Conservation (phyloP, 1,140 invertebrate genomes). For the Pseudomyrmex flavicornis region DNA sequence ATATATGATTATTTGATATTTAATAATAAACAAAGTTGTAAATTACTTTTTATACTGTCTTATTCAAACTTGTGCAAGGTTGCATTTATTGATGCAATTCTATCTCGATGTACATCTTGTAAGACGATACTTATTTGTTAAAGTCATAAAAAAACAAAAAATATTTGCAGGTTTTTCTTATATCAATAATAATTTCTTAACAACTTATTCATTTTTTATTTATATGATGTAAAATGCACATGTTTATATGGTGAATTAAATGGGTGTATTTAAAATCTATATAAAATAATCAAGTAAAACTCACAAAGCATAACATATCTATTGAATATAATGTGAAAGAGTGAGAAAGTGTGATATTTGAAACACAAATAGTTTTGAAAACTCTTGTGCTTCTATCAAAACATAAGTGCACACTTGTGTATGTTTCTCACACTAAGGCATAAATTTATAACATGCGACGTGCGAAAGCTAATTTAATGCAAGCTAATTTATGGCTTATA, state of each 20-base stretch:
- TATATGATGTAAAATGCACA: not conserved
- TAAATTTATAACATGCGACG: not conserved
- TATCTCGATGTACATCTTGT: not conserved
- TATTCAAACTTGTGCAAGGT: not conserved
- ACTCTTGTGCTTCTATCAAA: not conserved
- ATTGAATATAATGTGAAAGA: too few species aligned
- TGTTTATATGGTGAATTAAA: not conserved
- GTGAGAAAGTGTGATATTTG: too few species aligned
- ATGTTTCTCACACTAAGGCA: slow-evolving; percentile 21
- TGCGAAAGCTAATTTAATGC: slow-evolving; percentile 35
- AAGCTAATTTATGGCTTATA: slow-evolving; percentile 9
- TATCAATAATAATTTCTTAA: not conserved
- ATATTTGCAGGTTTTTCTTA: too few species aligned
- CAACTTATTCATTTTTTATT: not conserved
- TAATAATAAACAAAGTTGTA: not conserved
- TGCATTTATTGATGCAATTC: slow-evolving; percentile 7
- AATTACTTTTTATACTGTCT: not conserved
- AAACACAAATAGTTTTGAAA: too few species aligned
- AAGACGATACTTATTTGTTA: not conserved
- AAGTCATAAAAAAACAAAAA: too few species aligned
- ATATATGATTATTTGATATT: not conserved
- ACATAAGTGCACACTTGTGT: not conserved
- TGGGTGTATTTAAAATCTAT: not conserved
- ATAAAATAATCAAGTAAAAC: not conserved
- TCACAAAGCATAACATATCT: too few species aligned